phyloP scores from a whole-genome alignment of 2,888 invertebrate genomes.

The Drosophila pegasa region DNA sequence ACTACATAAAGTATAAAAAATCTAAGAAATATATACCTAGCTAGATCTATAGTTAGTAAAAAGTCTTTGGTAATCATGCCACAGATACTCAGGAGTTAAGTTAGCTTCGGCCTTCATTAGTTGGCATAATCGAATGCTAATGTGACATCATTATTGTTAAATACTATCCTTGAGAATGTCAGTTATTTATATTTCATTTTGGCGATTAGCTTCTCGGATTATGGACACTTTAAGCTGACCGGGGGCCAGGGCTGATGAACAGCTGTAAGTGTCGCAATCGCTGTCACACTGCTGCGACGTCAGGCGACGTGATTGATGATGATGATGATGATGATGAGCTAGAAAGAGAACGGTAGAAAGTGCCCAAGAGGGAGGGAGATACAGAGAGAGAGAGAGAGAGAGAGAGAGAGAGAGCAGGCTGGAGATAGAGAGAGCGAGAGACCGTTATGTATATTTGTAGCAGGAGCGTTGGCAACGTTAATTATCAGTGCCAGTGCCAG shows the following conservation, averaged over 20 bases:
- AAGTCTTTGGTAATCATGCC: neutral
- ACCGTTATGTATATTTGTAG: conserved; percentile 7
- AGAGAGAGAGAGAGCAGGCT: neutral
- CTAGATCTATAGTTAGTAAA: too few species aligned
- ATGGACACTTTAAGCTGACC: conserved; percentile 54
- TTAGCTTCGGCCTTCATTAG: neutral
- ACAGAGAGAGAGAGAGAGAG: neutral
- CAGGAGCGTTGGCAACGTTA: conserved; percentile 31
- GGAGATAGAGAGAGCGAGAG: neutral
- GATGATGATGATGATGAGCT: conserved; percentile 47
- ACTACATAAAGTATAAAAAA: neutral
- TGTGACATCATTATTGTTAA: conserved; percentile 22
- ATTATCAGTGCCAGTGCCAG: conserved; percentile 46
- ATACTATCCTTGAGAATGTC: conserved; percentile 16
- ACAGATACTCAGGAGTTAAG: neutral
- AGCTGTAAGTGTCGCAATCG: conserved; percentile 77
- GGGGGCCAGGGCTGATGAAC: conserved; percentile 45
- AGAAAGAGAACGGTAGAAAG: neutral
- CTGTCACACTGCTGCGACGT: conserved; percentile 69
- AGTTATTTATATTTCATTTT: conserved; percentile 14
- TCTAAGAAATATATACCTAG: too few species aligned
- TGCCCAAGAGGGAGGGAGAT: neutral
- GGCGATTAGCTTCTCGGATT: conserved; percentile 41
- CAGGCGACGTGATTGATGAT: conserved; percentile 65
- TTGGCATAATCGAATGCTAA: conserved; percentile 19